Conservation (phyloP, 2,797 vertebrate genomes). For the Eulemur mongoz region DNA sequence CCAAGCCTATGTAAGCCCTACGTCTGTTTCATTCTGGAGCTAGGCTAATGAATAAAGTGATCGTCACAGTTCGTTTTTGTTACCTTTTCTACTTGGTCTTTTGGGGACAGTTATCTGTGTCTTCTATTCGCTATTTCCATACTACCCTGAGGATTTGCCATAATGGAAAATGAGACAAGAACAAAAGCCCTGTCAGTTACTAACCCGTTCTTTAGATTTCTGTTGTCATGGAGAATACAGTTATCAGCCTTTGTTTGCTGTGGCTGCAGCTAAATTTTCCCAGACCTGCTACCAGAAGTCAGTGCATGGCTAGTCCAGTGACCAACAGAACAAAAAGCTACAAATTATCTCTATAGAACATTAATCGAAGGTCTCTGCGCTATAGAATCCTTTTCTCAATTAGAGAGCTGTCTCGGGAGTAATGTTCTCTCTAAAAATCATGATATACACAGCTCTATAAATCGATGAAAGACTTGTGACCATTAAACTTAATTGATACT, state of each 20-base stretch:
- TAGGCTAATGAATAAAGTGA: neutral
- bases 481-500: conserved; percentile 84
- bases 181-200: conserved; percentile 55
- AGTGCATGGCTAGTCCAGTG: conserved; percentile 60
- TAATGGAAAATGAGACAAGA: conserved; percentile 41
- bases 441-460: conserved; percentile 81
- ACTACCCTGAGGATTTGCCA: conserved; percentile 16
- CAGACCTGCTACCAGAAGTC: conserved; percentile 58
- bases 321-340: conserved; percentile 78
- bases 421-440: conserved; percentile 83
- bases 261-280: conserved; percentile 48
- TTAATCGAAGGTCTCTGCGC: conserved; percentile 77
- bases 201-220: neutral
- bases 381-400: conserved; percentile 82
- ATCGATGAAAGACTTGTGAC: conserved; percentile 82
- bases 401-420: conserved; percentile 82
- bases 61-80: neutral
- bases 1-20: neutral
- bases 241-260: conserved; percentile 70
- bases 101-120: neutral
- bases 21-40: neutral
- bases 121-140: neutral
- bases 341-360: conserved; percentile 80
- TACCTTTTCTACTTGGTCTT: neutral
- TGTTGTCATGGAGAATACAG: conserved; percentile 49